These are phyloP conservation scores for Smutsia temminckii DNA, from an alignment of 2,797 vertebrate genomes.

Conservation along the genomic window DNA sequence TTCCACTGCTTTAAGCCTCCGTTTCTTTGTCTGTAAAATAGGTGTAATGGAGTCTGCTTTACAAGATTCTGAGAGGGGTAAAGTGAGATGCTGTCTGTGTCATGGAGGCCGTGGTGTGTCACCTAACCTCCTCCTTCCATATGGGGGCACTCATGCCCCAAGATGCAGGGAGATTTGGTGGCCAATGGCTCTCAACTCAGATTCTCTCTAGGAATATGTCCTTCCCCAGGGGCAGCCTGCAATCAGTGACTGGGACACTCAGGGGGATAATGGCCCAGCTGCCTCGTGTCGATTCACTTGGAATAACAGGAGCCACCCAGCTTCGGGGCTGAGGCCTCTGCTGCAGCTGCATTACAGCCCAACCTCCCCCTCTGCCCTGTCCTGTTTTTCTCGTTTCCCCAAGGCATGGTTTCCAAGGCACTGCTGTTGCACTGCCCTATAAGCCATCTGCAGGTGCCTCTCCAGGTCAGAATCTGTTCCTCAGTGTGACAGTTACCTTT, in stretches of 20 bases:
- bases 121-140: not conserved
- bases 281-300: not conserved
- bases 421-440: too few species aligned
- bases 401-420: not conserved
- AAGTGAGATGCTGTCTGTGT: not conserved
- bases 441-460: accelerated
- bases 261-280: not conserved
- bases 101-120: not conserved
- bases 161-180: not conserved
- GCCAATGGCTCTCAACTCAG: not conserved
- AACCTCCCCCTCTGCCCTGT: not conserved
- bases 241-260: not conserved
- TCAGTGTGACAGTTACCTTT: not conserved
- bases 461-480: not conserved
- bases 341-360: not conserved
- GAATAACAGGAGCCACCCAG: not conserved
- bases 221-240: not conserved
- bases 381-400: not conserved
- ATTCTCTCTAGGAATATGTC: not conserved
- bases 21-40: not conserved
- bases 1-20: not conserved
- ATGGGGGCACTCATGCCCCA: not conserved
- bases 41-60: not conserved
- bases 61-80: not conserved
- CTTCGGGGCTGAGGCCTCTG: not conserved